Conservation (phyloP, 1,140 invertebrate genomes). For the Drosophila oshimai region DNA sequence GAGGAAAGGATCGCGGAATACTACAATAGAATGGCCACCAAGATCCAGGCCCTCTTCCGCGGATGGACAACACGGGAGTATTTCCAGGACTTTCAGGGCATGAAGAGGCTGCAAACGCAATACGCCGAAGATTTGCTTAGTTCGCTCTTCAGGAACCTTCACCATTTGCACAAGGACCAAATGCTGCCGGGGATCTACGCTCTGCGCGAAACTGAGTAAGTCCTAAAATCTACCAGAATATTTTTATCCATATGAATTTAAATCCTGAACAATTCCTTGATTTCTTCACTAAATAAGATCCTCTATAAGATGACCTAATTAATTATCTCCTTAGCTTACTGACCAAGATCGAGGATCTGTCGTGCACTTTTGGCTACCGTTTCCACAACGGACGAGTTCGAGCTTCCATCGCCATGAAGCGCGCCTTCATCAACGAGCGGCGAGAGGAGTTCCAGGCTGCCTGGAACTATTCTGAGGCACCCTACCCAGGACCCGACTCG, state of each 20-base stretch:
- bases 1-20: background rate
- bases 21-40: constrained; percentile 1
- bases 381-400: constrained; percentile 29
- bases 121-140: constrained; percentile 27
- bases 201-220: constrained; percentile 2
- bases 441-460: background rate
- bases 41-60: constrained; percentile 47
- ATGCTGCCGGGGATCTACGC: constrained; percentile 18
- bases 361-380: constrained; percentile 11
- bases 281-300: no score
- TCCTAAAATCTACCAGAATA: no score
- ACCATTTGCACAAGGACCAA: background rate
- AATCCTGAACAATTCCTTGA: no score
- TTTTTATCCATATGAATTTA: no score
- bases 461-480: background rate
- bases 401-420: constrained; percentile 1
- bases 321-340: background rate
- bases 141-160: background rate
- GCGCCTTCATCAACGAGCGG: background rate
- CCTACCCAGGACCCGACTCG: background rate
- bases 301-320: no score
- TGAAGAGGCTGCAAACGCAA: constrained; percentile 5
- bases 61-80: constrained; percentile 52
- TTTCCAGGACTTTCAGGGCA: constrained; percentile 22
- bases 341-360: constrained; percentile 1